Conservation (phyloP, 2,888 invertebrate genomes). For the Stenoptilia bipunctidactyla region DNA sequence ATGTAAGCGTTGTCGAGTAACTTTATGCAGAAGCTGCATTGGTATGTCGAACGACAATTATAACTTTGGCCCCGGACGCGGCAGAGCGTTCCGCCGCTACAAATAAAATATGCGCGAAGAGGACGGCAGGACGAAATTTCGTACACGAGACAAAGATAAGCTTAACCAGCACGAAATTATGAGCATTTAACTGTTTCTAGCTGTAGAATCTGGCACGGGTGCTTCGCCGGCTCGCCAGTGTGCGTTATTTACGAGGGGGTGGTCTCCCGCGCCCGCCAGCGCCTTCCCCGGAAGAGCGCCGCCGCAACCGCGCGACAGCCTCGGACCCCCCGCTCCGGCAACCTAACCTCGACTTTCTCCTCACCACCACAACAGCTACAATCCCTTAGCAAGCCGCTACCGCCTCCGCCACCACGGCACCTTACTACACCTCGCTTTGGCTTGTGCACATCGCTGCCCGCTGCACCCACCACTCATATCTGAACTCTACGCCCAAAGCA, state of each 20-base stretch:
- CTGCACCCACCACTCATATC: slow-evolving; percentile 30
- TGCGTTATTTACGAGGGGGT: slow-evolving; percentile 67
- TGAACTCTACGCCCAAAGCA: slow-evolving; percentile 45
- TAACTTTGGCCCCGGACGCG: slow-evolving; percentile 63
- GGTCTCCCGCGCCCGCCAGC: slow-evolving; percentile 63
- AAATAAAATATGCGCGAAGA: slow-evolving; percentile 67
- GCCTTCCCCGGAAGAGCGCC: slow-evolving; percentile 61
- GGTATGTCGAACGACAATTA: slow-evolving; percentile 68
- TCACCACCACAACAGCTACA: slow-evolving; percentile 23
- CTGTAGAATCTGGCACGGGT: slow-evolving; percentile 70
- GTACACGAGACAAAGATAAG: slow-evolving; percentile 70
- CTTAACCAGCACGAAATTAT: slow-evolving; percentile 71
- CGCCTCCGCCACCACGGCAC: slow-evolving; percentile 28
- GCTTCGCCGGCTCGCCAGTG: slow-evolving; percentile 71
- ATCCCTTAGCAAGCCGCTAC: slow-evolving; percentile 15
- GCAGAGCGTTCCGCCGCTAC: slow-evolving; percentile 52
- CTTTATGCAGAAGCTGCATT: slow-evolving; percentile 62
- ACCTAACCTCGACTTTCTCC: slow-evolving; percentile 25
- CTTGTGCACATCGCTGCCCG: not conserved
- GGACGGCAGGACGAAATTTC: slow-evolving; percentile 59
- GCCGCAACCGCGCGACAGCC: slow-evolving; percentile 25
- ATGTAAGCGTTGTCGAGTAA: slow-evolving; percentile 52
- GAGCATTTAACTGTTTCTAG: slow-evolving; percentile 72
- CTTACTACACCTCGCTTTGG: not conserved
- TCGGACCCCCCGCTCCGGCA: slow-evolving; percentile 19